Conservation (phyloP, 2,888 invertebrate species). For the Polyommatus icarus region DNA sequence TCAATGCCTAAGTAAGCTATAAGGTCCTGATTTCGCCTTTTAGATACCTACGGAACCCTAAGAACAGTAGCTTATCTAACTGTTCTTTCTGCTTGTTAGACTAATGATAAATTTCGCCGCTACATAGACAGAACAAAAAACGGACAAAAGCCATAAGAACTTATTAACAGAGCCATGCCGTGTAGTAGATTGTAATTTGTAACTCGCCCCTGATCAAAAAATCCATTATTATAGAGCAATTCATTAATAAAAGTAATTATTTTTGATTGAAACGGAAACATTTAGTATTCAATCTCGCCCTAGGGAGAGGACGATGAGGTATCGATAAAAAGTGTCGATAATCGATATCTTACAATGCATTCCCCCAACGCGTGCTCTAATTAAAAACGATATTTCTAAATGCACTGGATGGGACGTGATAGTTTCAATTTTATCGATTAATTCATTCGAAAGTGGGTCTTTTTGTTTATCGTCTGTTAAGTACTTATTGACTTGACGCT, state of each 20-base stretch:
- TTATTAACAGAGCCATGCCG: no score
- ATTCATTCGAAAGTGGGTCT: neutral
- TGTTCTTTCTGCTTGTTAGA: no score
- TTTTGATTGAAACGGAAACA: conserved; percentile 10
- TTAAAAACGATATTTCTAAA: conserved; percentile 27
- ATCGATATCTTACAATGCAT: neutral
- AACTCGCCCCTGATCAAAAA: neutral
- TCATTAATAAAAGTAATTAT: conserved; percentile 19
- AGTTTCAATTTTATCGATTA: neutral
- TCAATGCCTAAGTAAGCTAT: no score
- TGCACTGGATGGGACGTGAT: neutral
- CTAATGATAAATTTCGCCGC: no score
- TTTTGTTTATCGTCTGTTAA: no score
- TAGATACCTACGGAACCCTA: no score
- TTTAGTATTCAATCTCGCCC: neutral
- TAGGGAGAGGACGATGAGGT: neutral
- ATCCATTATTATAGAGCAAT: neutral
- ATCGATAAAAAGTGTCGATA: neutral
- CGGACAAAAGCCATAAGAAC: no score
- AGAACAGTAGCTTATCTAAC: no score
- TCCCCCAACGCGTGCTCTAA: conserved; percentile 21
- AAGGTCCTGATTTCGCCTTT: no score
- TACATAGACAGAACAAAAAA: no score
- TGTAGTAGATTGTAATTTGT: no score
- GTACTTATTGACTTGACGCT: no score